Conservation (phyloP, 92 coral and sea anemone species). For the Scolanthus callimorphus region DNA sequence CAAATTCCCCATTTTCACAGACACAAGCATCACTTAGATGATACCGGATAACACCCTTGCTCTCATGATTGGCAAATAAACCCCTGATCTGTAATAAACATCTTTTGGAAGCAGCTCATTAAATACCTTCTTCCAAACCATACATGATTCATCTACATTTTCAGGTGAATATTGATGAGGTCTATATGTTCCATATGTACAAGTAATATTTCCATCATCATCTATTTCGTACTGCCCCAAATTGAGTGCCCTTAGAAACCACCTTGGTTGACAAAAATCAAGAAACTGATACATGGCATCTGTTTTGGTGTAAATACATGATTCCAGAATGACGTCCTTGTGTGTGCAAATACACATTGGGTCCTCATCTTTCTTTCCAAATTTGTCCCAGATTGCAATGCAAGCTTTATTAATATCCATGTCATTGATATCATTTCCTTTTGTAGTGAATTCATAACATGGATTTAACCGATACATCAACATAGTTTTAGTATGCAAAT, state of each 20-base stretch:
- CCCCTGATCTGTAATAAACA: no score
- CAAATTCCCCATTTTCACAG: no score
- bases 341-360: neutral
- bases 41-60: no score
- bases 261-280: neutral
- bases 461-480: constrained; percentile 17
- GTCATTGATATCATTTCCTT: constrained; percentile 2
- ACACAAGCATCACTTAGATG: no score
- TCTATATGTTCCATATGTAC: no score
- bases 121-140: no score
- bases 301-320: neutral
- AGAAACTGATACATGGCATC: neutral
- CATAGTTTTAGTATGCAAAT: neutral
- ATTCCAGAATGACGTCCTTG: neutral
- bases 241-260: constrained; percentile 1
- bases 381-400: constrained; percentile 6
- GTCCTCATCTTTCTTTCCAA: constrained; percentile 2
- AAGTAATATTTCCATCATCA: no score
- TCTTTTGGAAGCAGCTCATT: no score
- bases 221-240: neutral
- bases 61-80: no score
- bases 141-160: no score
- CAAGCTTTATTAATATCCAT: neutral
- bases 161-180: no score
- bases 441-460: constrained; percentile 25